Evolutionary conservation across 2,113 vertebrate genomes (phyloP).

Genomic region (Prolemur simus): DNA sequence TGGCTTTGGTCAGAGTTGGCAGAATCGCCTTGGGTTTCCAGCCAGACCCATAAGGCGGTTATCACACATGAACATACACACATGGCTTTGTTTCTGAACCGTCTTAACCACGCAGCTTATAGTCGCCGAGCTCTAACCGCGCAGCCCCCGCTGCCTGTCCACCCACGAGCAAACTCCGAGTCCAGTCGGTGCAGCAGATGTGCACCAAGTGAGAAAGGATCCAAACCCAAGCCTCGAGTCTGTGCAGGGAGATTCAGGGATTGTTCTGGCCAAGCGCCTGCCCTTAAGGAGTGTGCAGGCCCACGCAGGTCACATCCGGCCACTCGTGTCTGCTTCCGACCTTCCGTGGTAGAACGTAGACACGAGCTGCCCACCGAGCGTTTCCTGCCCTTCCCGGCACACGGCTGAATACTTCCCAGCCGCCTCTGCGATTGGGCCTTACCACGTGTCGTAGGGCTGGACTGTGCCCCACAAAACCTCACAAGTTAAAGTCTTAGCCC

Average conservation of each 20-base stretch:
- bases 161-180: neutral
- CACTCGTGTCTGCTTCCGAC: neutral
- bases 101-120: neutral
- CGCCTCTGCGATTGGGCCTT: neutral
- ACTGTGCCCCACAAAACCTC: neutral
- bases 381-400: neutral
- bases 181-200: neutral
- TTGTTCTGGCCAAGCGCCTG: rapidly evolving
- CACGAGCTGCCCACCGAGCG: neutral
- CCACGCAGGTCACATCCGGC: neutral
- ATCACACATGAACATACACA: neutral
- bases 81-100: neutral
- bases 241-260: neutral
- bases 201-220: neutral
- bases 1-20: neutral
- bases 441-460: neutral
- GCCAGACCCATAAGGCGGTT: neutral
- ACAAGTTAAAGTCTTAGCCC: neutral
- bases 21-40: neutral
- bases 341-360: neutral
- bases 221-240: neutral
- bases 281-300: neutral
- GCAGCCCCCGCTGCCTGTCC: neutral
- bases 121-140: neutral
- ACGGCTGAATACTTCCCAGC: neutral